Percentiles rank a stretch among this genome's conserved stretches.
Conservation (phyloP, 2,797 vertebrate species). For the Pipistrellus pipistrellus region DNA sequence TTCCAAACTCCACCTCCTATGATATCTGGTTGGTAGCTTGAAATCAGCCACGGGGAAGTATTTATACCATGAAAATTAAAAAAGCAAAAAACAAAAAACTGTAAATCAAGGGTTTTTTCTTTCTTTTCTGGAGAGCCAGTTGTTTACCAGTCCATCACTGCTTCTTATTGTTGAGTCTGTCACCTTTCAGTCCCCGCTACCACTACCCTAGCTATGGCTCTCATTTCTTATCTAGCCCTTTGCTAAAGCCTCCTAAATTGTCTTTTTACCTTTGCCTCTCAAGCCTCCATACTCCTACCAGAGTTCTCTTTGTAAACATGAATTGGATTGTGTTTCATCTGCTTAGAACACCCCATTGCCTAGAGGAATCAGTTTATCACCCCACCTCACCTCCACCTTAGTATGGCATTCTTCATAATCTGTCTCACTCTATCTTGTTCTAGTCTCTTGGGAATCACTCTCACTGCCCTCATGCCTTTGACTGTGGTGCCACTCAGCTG, state of each 20-base stretch:
- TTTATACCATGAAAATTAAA: not conserved
- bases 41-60: not conserved
- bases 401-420: not conserved
- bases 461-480: not conserved
- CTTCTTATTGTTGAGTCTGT: slow-evolving; percentile 23
- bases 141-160: not conserved
- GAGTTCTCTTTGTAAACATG: slow-evolving; percentile 11
- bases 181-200: not conserved
- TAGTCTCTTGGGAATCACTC: not conserved
- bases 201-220: not conserved
- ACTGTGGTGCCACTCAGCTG: not conserved
- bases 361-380: not conserved
- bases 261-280: slow-evolving; percentile 31
- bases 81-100: not conserved
- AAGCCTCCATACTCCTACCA: not conserved
- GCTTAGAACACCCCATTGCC: slow-evolving; percentile 1
- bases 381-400: not conserved
- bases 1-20: not conserved
- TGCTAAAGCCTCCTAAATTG: slow-evolving; percentile 21
- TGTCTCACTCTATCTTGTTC: not conserved
- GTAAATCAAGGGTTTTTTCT: not conserved
- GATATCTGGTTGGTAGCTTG: not conserved
- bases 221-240: not conserved
- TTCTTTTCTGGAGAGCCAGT: not conserved
- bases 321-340: slow-evolving; percentile 31